Base-by-base conservation (phyloP, 1,140 invertebrate genomes). In the Macrobrachium nipponense region DNA sequence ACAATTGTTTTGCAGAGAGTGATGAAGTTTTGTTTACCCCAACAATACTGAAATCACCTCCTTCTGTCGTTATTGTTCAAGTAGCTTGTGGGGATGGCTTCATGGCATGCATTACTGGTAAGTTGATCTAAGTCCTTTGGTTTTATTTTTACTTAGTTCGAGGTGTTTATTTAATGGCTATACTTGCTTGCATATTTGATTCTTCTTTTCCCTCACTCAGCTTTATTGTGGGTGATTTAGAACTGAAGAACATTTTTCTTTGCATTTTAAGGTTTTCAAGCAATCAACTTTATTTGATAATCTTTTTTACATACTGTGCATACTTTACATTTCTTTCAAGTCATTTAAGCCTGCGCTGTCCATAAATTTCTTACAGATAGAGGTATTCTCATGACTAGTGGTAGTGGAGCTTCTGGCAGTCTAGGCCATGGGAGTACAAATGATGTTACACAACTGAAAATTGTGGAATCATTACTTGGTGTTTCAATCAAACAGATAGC, bases 401-500 rank as follows among this genome's bases (percentile, higher is more conserved):
- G 89, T 68, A 88, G 75, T 79, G 87, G 79, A 27, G 66, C 87
- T 10, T 85, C 91, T 89, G 92, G 78, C 27, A 80, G 78, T 62
- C n/a, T 80, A 44, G 78, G 78, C 17, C n/a, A 80, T 51, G 78
- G 78, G 2, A 66, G 64, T 20, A 80, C 92, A 5, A 89, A 77
- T 17, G 86, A 89, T 70, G 89, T 88, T 15, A 27, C 80, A 12
- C 84, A 89, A 90, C 91, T 92, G 11, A 92, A 91, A 82, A 92
- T n/a, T 80, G 91, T 92, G 5, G 91, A 92, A 88, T 89, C 90
- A 12, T 88, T 92, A 23, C 89, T 92, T 23, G 91, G 92, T 70
- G 91, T 91, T 88, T 91, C 92, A 83, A 91, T 92, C 17, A 89
- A 90, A 10, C 89, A 91, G n/a, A 91, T 92, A 60, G 91, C 91